Base-by-base conservation (phyloP, 2,113 vertebrate species). In the Lycaon pictus region DNA sequence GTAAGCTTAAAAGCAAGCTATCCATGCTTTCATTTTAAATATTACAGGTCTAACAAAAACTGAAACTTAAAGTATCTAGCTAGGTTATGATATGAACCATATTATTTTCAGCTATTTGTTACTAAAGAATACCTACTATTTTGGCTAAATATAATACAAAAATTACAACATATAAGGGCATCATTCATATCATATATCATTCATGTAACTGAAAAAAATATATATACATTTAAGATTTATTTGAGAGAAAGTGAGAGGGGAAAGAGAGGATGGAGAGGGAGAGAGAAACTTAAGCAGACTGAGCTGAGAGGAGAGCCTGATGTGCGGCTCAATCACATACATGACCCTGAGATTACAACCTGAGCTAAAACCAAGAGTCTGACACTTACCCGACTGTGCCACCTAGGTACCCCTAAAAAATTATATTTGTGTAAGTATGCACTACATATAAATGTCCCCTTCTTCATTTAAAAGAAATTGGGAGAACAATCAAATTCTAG, bases 1-100 rank as follows among this genome's bases (percentile, higher is more conserved):
- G 89, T 96, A 74, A 74, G 4, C 11, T 80, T 53, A 93, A 88
- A 88, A 65, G 79, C 29, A 82, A 87, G 15, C 81, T 58, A 87
- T 11, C 13, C 51, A 55, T 79, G 20, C 53, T 93, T 90, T 84
- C 67, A 87, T 72, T 95, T 92, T 72, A 91, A 97, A 62, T 81
- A 63, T 51, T 84, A 63, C 2, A 86, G 25, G 32, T 51, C 95
- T 93, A 63, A 95, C 9, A 88, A 84, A 97, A 94, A 32, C 43
- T 53, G 81, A 76, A 93, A 71, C 90, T 86, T 51, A 35, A 63
- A 88, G 91, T 48, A 4, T 58, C 13, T n/a, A 82, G 51, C 13
- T n/a, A 82, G 51, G 20, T 69, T 74, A 83, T 88, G 83, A 93
- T 77, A 60, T 19, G n/a, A 95, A 79, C 27, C 11, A 17, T 82